Percentiles rank a stretch among this genome's conserved stretches.
Conservation (phyloP, 1,140 invertebrate genomes). For the Drosophila kanapiae region DNA sequence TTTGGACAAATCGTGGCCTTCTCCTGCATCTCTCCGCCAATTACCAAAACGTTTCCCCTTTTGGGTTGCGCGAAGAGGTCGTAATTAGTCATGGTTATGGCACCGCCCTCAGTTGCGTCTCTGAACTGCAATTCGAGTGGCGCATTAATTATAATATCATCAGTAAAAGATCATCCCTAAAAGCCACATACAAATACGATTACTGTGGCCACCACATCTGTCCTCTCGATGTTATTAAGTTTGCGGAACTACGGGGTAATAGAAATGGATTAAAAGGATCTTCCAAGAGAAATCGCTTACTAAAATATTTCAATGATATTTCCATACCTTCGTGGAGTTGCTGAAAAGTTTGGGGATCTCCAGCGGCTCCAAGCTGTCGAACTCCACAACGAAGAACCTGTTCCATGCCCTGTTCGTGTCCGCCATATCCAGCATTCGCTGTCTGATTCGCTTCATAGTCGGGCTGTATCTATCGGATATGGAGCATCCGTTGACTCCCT, state of each 20-base stretch:
- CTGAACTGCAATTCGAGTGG: conserved; percentile 25
- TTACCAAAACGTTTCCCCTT: conserved; percentile 42
- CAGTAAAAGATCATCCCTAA: fast-evolving
- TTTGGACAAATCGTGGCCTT: conserved; percentile 51
- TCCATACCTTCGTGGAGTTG: not conserved
- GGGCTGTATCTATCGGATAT: conserved; percentile 34
- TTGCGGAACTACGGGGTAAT: conserved; percentile 20
- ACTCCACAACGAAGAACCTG: conserved; percentile 24
- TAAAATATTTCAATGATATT: not conserved
- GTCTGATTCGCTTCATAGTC: not conserved
- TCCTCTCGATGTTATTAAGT: not conserved
- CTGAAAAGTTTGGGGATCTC: conserved; percentile 16
- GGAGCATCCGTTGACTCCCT: conserved; percentile 35
- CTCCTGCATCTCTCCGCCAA: conserved; percentile 13
- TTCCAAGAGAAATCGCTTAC: not conserved
- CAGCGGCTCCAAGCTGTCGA: conserved; percentile 7
- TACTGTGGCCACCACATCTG: conserved; percentile 21
- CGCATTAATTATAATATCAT: not conserved
- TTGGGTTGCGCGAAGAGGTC: conserved; percentile 15
- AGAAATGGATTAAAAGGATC: not conserved
- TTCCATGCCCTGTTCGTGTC: not conserved
- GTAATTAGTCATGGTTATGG: conserved; percentile 10
- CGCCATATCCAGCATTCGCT: conserved; percentile 44
- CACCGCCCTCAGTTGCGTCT: conserved; percentile 42
- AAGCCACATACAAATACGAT: conserved; percentile 56